Evolutionary conservation across 2,888 invertebrate species (phyloP).

Genomic region (Stenolophus ochropezus): DNA sequence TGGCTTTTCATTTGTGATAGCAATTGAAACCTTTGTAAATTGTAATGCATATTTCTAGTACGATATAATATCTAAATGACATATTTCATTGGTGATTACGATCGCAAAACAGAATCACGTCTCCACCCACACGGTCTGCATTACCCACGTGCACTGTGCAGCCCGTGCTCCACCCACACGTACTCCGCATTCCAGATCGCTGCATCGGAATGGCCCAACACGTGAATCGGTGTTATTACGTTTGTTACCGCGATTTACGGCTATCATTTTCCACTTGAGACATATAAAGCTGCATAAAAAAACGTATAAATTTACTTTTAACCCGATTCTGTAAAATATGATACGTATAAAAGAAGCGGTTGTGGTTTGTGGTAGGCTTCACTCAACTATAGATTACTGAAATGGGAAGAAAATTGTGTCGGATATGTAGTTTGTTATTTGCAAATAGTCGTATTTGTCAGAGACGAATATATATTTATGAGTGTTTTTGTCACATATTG

Average conservation of each 20-base stretch:
- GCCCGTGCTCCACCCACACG: not conserved
- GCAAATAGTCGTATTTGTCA: not conserved
- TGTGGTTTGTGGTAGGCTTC: not conserved
- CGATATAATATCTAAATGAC: not conserved
- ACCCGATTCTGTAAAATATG: conserved; percentile 13
- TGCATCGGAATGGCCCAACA: not conserved
- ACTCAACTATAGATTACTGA: not conserved
- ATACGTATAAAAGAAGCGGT: not conserved
- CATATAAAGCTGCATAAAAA: conserved; percentile 30
- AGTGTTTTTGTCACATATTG: too few species aligned
- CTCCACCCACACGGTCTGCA: not conserved
- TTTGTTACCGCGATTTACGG: conserved; percentile 27
- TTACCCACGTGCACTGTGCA: not conserved
- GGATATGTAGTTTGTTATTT: not conserved
- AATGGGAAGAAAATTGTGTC: not conserved
- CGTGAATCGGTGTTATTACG: conserved; percentile 1
- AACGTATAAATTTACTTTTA: conserved; percentile 18
- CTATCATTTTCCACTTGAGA: conserved; percentile 21
- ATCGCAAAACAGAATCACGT: not conserved
- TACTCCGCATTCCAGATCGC: not conserved
- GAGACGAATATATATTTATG: not conserved
- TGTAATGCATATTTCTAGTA: too few species aligned
- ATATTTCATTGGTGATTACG: not conserved
- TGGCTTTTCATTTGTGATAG: too few species aligned
- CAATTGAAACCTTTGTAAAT: too few species aligned